Conservation (phyloP, 1,140 invertebrate genomes). For the Trichonephila clavata region DNA sequence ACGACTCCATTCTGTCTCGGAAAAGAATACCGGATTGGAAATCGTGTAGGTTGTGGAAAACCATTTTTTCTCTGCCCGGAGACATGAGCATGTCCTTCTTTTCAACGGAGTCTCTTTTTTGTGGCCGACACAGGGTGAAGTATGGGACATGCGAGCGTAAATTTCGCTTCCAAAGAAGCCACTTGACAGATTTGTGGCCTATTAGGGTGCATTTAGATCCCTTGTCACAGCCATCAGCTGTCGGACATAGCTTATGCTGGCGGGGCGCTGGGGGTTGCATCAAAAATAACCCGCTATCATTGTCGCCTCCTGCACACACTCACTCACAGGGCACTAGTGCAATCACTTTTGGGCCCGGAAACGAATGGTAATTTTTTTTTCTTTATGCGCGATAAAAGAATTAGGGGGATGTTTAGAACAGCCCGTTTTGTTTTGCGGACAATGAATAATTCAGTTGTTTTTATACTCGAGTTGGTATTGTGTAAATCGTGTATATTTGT, state of each 20-base stretch:
- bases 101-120: background rate
- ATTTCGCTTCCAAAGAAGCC: constrained; percentile 65
- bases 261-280: constrained; percentile 37
- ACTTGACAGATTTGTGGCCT: constrained; percentile 74
- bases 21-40: constrained; percentile 28
- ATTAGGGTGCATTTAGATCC: constrained; percentile 76
- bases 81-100: background rate
- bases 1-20: background rate
- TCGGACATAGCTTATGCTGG: constrained; percentile 72
- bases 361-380: background rate
- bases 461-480: background rate
- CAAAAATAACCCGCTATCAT: constrained; percentile 68
- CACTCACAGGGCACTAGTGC: background rate
- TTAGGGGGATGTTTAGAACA: background rate
- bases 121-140: constrained; percentile 15
- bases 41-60: background rate
- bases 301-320: background rate
- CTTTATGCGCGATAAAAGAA: background rate
- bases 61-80: background rate
- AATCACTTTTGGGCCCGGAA: background rate
- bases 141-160: constrained; percentile 62
- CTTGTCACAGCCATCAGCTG: constrained; percentile 76
- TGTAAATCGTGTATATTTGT: too few species aligned
- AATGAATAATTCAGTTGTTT: background rate
- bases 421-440: background rate